Conservation (phyloP, 2,113 vertebrate species). For the Pantherophis guttatus region DNA sequence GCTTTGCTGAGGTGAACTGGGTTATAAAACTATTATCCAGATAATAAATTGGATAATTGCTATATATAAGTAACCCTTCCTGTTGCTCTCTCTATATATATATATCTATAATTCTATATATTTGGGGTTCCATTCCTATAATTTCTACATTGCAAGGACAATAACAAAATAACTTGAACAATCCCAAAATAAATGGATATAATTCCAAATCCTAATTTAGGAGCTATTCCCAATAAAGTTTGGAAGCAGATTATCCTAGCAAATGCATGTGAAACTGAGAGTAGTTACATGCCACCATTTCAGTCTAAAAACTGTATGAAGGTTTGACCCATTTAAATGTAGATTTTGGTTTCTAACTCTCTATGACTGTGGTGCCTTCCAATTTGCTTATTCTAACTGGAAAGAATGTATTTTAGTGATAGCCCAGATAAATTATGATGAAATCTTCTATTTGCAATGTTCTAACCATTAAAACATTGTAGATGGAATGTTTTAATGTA, state of each 20-base stretch:
- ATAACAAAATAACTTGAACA: neutral
- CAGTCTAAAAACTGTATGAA: neutral
- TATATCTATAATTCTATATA: neutral
- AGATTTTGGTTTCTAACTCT: neutral
- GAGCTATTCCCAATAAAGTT: neutral
- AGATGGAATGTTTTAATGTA: constrained; percentile 9
- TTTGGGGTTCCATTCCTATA: neutral
- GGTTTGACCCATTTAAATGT: neutral
- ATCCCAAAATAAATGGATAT: neutral
- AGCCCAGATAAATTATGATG: neutral
- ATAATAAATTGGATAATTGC: neutral
- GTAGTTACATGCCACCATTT: neutral
- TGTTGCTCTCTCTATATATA: neutral
- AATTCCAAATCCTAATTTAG: neutral
- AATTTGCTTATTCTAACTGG: neutral
- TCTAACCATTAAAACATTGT: neutral
- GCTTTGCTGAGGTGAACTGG: neutral
- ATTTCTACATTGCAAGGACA: neutral
- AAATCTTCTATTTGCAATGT: constrained; percentile 4
- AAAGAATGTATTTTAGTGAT: neutral
- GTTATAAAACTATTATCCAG: neutral
- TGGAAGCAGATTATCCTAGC: neutral
- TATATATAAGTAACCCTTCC: neutral
- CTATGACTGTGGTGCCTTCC: neutral
- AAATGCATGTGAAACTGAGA: neutral